Evolutionary conservation across 2,113 vertebrate genomes (phyloP).

Genomic region (Mirounga angustirostris): DNA sequence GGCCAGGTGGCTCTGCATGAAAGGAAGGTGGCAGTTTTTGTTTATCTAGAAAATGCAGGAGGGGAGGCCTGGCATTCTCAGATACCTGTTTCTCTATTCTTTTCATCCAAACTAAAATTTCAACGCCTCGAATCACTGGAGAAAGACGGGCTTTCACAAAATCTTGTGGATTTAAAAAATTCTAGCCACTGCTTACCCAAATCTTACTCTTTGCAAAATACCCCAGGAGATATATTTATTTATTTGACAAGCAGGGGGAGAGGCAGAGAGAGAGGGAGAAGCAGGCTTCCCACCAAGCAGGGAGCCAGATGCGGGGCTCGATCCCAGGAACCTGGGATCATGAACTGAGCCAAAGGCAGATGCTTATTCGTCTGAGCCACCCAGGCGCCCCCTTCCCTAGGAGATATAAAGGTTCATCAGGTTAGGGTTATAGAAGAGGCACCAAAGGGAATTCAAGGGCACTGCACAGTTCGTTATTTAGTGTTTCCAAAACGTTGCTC

Average conservation of each 20-base stretch:
- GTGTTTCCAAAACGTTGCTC: slow-evolving; percentile 14
- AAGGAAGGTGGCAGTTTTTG: slow-evolving; percentile 75
- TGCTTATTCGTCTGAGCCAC: neutral
- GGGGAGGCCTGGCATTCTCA: neutral
- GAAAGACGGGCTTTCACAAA: neutral
- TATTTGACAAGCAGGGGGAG: neutral
- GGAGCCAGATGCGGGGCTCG: too few relatives aligned
- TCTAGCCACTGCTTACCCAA: slow-evolving; percentile 18
- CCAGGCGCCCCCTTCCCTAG: neutral
- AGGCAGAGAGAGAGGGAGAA: neutral
- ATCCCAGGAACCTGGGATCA: neutral
- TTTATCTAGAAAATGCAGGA: slow-evolving; percentile 64
- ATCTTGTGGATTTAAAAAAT: neutral
- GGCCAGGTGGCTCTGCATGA: slow-evolving; percentile 75
- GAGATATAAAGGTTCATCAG: neutral
- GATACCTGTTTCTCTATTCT: slow-evolving; percentile 1
- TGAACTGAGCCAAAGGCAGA: neutral
- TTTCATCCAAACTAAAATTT: slow-evolving; percentile 20
- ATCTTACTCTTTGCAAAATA: neutral
- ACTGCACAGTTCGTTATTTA: neutral
- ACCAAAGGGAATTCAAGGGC: neutral
- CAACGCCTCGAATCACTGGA: neutral
- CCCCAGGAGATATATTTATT: neutral
- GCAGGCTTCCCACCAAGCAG: neutral
- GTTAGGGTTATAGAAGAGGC: neutral